These are phyloP conservation scores for Digitonthophagus gazella DNA, from an alignment of 2,888 invertebrate genomes.

Conservation along the genomic window DNA sequence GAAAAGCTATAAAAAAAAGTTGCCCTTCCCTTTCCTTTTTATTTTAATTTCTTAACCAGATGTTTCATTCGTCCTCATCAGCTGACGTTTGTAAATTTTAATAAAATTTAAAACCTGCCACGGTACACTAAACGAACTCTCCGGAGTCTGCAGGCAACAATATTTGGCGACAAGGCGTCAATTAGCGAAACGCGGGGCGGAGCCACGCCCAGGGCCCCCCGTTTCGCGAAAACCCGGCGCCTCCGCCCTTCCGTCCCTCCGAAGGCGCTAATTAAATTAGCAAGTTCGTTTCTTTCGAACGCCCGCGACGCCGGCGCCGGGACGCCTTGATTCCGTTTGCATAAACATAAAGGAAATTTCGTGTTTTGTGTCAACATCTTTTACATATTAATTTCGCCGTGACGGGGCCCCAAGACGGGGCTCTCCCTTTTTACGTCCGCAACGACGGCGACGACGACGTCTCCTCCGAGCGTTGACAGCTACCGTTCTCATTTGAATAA, in stretches of 20 bases:
- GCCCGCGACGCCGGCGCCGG: constrained; percentile 18
- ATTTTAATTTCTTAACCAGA: too few species aligned
- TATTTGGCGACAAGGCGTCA: constrained; percentile 12
- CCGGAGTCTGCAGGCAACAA: constrained; percentile 2
- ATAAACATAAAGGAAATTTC: constrained; percentile 27
- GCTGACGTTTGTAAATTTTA: too few species aligned
- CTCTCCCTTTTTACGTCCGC: constrained; percentile 1
- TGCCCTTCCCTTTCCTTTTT: too few species aligned
- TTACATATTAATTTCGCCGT: constrained; percentile 25
- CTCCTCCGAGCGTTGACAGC: neutral
- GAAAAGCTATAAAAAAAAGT: too few species aligned
- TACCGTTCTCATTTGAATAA: neutral
- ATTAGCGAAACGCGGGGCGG: constrained; percentile 5
- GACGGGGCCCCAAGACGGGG: neutral
- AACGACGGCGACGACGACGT: neutral
- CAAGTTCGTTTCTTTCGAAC: constrained; percentile 19
- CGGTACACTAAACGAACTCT: neutral
- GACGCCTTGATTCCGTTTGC: constrained; percentile 20
- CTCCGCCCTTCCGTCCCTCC: neutral
- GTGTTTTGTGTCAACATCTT: constrained; percentile 27
- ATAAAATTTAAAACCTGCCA: neutral
- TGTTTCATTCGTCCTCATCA: too few species aligned
- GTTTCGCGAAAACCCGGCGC: neutral
- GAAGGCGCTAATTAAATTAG: constrained; percentile 23
- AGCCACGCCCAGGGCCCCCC: neutral